Evolutionary conservation across 2,113 vertebrate species (phyloP).

Genomic region (Dasypus novemcinctus): DNA sequence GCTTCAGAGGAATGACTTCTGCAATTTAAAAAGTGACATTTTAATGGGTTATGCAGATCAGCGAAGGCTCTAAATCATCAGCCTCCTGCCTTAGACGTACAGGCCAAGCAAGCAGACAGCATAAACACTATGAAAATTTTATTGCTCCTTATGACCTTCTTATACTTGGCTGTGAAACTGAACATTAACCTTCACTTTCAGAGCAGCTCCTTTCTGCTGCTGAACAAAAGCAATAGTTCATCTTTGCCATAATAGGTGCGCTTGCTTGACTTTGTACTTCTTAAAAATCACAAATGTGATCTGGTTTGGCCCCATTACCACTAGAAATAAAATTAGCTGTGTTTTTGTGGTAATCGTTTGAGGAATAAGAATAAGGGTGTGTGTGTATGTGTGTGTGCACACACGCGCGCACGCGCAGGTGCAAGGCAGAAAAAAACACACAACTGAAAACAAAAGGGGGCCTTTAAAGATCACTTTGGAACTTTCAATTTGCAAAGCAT

Average conservation of each 20-base stretch:
- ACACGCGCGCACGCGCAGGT: too few species aligned
- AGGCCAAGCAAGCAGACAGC: slow-evolving; percentile 38
- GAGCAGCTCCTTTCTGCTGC: slow-evolving; percentile 23
- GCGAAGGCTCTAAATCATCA: slow-evolving; percentile 71
- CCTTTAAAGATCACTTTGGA: background rate
- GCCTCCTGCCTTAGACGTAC: slow-evolving; percentile 32
- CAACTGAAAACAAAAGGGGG: background rate
- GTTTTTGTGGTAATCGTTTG: background rate
- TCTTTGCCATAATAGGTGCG: slow-evolving; percentile 8
- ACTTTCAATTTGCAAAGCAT: background rate
- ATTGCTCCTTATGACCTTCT: slow-evolving; percentile 44
- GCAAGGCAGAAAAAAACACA: background rate
- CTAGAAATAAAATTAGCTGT: background rate
- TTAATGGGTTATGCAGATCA: slow-evolving; percentile 75
- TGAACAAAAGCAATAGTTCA: slow-evolving; percentile 20
- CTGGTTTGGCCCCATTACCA: background rate
- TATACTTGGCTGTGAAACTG: slow-evolving; percentile 57
- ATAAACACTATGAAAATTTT: slow-evolving; percentile 58
- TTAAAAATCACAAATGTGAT: slow-evolving; percentile 28
- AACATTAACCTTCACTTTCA: slow-evolving; percentile 72
- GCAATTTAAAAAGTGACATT: slow-evolving; percentile 75
- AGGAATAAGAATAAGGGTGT: background rate
- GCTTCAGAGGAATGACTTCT: slow-evolving; percentile 48
- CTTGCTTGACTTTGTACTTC: slow-evolving; percentile 48
- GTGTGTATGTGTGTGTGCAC: background rate